Percentiles rank a stretch among this genome's conserved stretches.
phyloP scores from a whole-genome alignment of 1,140 invertebrate genomes.

The Coptotermes formosanus region DNA sequence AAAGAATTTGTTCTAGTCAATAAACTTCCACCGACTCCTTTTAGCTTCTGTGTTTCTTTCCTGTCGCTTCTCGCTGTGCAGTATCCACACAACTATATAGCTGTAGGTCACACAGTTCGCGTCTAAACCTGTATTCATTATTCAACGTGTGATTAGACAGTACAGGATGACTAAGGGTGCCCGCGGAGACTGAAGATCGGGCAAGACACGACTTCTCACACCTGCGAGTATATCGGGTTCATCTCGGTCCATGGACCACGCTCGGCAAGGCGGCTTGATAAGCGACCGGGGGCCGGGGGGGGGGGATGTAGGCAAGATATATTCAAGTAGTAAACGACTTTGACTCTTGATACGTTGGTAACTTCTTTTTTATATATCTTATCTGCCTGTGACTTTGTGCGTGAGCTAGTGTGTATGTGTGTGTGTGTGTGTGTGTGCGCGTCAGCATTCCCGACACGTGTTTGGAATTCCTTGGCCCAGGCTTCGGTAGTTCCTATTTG shows the following conservation, averaged over 20 bases:
- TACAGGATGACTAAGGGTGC: neutral
- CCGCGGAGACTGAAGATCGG: neutral
- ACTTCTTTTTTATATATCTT: constrained; percentile 9
- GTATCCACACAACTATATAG: no score
- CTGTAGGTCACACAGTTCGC: no score
- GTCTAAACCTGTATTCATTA: no score
- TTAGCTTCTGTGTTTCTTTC: no score
- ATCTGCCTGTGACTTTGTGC: neutral
- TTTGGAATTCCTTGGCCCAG: neutral
- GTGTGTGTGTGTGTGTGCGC: neutral
- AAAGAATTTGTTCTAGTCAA: no score
- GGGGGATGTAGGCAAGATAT: neutral
- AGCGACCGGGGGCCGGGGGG: neutral
- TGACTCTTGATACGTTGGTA: neutral
- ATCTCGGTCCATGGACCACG: neutral
- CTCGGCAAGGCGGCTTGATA: neutral
- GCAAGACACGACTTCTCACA: neutral
- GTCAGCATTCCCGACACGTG: neutral
- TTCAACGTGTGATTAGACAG: neutral
- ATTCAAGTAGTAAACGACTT: neutral
- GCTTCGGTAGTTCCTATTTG: neutral
- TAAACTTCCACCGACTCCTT: no score
- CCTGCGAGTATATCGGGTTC: neutral
- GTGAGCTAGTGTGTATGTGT: neutral
- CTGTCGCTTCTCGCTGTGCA: no score